phyloP scores from a whole-genome alignment of 2,888 invertebrate genomes.

The Rhamphomyia laevipes region DNA sequence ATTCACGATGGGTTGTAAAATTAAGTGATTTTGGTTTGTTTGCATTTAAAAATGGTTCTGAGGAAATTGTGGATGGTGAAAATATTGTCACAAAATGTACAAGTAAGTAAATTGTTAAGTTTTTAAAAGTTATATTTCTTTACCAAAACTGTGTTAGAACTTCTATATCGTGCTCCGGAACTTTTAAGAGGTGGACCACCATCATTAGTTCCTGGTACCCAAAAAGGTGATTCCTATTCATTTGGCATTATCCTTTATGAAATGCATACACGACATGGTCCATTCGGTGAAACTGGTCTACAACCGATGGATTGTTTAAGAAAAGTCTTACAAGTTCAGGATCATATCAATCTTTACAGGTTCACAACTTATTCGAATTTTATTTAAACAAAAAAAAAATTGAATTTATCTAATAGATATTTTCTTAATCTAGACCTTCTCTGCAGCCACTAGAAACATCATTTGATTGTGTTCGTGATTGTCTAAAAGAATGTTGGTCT shows the following conservation, averaged over 20 bases:
- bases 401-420: not conserved
- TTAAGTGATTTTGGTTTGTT: slow-evolving; percentile 83
- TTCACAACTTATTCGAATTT: not conserved
- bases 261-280: slow-evolving; percentile 73
- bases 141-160: slow-evolving; percentile 39
- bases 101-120: slow-evolving; percentile 43
- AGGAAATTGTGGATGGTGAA: slow-evolving; percentile 51
- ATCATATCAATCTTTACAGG: slow-evolving; percentile 28
- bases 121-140: not conserved
- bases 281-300: slow-evolving; percentile 62
- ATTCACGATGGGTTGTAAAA: slow-evolving; percentile 91
- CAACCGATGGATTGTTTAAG: slow-evolving; percentile 49
- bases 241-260: slow-evolving; percentile 84
- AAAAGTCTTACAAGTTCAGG: slow-evolving; percentile 33
- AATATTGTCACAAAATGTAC: slow-evolving; percentile 49
- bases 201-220: slow-evolving; percentile 43
- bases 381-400: not conserved
- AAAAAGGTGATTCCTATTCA: slow-evolving; percentile 74
- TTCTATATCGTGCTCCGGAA: slow-evolving; percentile 74
- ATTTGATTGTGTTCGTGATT: slow-evolving; percentile 78
- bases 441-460: slow-evolving; percentile 65
- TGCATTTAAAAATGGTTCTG: slow-evolving; percentile 69
- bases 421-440: slow-evolving; percentile 49
- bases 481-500: slow-evolving; percentile 77
- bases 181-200: slow-evolving; percentile 45